A percentile compares a stretch with the other conserved stretches of the same genome.
Conservation (phyloP, 1,140 invertebrate genomes). For the Camponotus pennsylvanicus region DNA sequence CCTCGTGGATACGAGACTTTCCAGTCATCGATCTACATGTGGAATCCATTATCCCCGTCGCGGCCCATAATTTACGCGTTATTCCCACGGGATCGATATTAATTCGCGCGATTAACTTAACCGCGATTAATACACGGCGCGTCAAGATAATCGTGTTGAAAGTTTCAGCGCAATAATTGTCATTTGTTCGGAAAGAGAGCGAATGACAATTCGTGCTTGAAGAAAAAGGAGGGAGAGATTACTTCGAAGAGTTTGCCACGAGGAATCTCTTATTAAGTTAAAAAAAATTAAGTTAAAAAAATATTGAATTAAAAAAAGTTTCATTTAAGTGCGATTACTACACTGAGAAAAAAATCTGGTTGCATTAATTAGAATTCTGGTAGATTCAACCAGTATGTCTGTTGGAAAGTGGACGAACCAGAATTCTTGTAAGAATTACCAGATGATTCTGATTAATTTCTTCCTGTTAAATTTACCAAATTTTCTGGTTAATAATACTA, state of each 20-base stretch:
- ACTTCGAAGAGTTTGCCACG: neutral
- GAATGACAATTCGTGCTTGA: neutral
- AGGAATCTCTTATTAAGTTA: neutral
- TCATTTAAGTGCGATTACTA: neutral
- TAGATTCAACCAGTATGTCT: too few relatives aligned
- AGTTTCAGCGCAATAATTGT: too few relatives aligned
- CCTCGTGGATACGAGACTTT: conserved; percentile 1
- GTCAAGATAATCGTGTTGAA: neutral
- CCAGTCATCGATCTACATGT: conserved; percentile 13
- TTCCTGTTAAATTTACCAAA: too few relatives aligned
- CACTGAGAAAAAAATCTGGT: too few relatives aligned
- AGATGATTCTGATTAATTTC: too few relatives aligned
- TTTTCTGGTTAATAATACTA: too few relatives aligned
- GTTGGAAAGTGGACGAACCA: too few relatives aligned
- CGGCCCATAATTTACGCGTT: conserved; percentile 9
- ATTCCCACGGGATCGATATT: neutral
- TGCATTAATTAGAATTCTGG: too few relatives aligned
- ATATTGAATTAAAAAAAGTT: too few relatives aligned
- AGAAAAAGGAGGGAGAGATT: neutral
- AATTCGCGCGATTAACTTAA: conserved; percentile 22
- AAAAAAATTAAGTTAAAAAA: too few relatives aligned
- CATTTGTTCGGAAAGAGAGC: neutral
- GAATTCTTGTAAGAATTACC: too few relatives aligned
- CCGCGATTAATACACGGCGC: neutral
- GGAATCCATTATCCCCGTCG: conserved; percentile 27